These are phyloP conservation scores for Drosophila paranaensis DNA, from an alignment of 2,888 invertebrate genomes.

Conservation along the genomic window DNA sequence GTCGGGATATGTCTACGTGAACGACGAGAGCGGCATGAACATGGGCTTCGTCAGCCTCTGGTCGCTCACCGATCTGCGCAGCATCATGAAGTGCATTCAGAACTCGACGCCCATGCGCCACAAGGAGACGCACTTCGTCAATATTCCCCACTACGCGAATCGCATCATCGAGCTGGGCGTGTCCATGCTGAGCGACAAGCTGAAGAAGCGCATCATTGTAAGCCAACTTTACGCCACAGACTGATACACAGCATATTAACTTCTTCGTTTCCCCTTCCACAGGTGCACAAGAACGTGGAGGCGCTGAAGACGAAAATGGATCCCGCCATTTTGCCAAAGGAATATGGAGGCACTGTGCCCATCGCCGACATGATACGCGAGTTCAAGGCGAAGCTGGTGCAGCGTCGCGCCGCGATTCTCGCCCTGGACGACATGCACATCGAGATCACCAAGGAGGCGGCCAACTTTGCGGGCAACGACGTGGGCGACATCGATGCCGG, in stretches of 20 bases:
- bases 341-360: conserved; percentile 94
- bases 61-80: conserved; percentile 91
- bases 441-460: conserved; percentile 87
- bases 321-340: conserved; percentile 91
- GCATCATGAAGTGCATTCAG: conserved; percentile 88
- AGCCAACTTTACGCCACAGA: conserved; percentile 74
- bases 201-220: conserved; percentile 92
- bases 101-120: conserved; percentile 96
- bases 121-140: conserved; percentile 94
- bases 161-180: conserved; percentile 93
- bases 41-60: conserved; percentile 93
- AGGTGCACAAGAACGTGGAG: conserved; percentile 89
- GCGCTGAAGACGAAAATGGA: conserved; percentile 90
- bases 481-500: conserved; percentile 90
- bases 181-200: conserved; percentile 92
- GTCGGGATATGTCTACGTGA: conserved; percentile 93
- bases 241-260: background rate
- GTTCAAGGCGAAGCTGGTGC: conserved; percentile 88
- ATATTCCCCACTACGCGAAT: conserved; percentile 92
- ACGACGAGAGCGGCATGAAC: conserved; percentile 92
- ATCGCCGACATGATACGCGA: conserved; percentile 92
- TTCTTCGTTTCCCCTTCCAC: background rate
- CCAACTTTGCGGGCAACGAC: conserved; percentile 86
- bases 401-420: conserved; percentile 88
- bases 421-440: conserved; percentile 91